A percentile compares a stretch with the other conserved stretches of the same genome.
These are phyloP conservation scores for Pocota personata DNA, from an alignment of 2,888 invertebrate species.

Conservation along the genomic window DNA sequence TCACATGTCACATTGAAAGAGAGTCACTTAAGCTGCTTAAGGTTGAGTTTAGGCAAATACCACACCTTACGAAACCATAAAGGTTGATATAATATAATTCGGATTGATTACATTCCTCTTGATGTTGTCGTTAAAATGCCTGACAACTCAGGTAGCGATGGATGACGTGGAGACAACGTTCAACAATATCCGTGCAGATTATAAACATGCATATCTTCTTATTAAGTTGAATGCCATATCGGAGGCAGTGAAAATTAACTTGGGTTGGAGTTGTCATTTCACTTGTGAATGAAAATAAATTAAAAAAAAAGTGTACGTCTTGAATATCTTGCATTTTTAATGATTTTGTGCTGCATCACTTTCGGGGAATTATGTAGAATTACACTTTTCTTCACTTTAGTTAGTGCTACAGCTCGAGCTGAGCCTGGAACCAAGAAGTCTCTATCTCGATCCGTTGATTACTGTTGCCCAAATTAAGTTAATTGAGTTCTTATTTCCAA, in stretches of 20 bases:
- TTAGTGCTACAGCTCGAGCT: too few relatives aligned
- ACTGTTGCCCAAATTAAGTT: too few relatives aligned
- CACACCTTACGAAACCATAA: conserved; percentile 62
- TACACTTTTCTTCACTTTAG: too few relatives aligned
- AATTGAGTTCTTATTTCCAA: too few relatives aligned
- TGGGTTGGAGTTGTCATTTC: too few relatives aligned
- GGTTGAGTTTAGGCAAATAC: conserved; percentile 42
- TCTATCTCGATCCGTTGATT: too few relatives aligned
- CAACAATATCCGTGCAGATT: not conserved
- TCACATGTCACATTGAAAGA: conserved; percentile 7
- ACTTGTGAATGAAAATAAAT: not conserved
- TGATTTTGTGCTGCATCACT: too few relatives aligned
- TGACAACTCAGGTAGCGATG: not conserved
- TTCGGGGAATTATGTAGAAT: too few relatives aligned
- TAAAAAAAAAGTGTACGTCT: too few relatives aligned
- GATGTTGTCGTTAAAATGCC: not conserved
- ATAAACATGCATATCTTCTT: not conserved
- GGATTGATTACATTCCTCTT: conserved; percentile 12
- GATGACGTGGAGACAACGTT: not conserved
- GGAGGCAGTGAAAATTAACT: not conserved
- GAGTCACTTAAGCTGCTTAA: conserved; percentile 58
- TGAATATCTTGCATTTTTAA: too few relatives aligned
- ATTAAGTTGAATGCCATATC: not conserved
- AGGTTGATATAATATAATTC: conserved; percentile 12
- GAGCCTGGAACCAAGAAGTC: too few relatives aligned